Conservation (phyloP, 37 sponge, comb jelly and placozoan species). For the Mnemiopsis leidyi region DNA sequence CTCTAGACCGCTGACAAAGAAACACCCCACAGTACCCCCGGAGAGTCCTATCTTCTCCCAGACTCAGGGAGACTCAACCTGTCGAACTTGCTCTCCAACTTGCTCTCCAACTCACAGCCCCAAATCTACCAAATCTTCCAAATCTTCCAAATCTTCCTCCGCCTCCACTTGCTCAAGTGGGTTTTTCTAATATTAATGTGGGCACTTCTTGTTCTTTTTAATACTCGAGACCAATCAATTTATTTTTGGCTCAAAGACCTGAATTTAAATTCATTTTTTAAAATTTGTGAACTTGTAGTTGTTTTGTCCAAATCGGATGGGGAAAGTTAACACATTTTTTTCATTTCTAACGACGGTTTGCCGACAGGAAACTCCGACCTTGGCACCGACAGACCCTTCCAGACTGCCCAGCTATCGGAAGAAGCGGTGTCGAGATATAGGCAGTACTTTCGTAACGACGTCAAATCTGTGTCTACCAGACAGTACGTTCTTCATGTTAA, state of each 20-base stretch:
- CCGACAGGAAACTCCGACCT: background rate
- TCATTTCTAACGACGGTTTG: no score
- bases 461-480: background rate
- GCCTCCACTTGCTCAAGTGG: background rate
- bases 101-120: no score
- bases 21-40: background rate
- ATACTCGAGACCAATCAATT: no score
- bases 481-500: background rate
- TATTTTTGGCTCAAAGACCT: no score
- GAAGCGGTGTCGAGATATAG: background rate
- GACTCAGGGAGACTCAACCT: background rate
- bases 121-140: background rate
- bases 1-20: no score
- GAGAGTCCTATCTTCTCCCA: background rate
- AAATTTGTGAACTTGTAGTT: no score
- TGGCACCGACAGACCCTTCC: background rate
- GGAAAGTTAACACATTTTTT: no score
- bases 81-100: no score
- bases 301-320: no score
- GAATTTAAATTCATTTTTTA: no score
- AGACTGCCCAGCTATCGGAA: background rate
- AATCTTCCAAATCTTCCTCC: background rate
- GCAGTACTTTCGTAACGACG: slow-evolving; percentile 12
- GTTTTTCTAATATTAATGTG: no score
- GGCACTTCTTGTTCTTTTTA: no score